Conservation (phyloP, 1,140 invertebrate species). For the Drosophila ananassae region DNA sequence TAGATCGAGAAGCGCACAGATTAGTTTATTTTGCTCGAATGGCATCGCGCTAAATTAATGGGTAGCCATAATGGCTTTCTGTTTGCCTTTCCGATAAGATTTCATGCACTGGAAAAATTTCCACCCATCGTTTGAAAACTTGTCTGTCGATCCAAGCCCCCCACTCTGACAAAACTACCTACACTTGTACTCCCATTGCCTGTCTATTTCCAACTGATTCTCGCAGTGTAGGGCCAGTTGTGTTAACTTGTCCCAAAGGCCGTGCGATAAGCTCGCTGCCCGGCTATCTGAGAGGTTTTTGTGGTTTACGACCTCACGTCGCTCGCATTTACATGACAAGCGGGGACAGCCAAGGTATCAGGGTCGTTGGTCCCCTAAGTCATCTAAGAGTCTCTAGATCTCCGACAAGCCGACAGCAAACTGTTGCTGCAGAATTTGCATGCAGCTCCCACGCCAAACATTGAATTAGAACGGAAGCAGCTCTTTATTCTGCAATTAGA, state of each 20-base stretch:
- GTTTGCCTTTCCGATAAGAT: conserved; percentile 58
- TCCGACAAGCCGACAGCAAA: conserved; percentile 12
- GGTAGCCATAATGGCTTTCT: conserved; percentile 50
- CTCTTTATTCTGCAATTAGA: conserved; percentile 63
- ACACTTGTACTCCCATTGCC: too few relatives aligned
- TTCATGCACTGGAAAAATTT: not conserved
- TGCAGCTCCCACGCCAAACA: conserved; percentile 45
- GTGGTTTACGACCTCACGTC: conserved; percentile 59
- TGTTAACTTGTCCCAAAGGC: conserved; percentile 30
- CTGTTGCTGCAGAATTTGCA: conserved; percentile 42
- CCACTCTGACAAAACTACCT: too few relatives aligned
- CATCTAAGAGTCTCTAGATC: conserved; percentile 3
- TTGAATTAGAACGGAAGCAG: conserved; percentile 48
- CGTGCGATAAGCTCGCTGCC: conserved; percentile 20
- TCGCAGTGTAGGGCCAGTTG: not conserved
- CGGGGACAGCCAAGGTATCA: conserved; percentile 22
- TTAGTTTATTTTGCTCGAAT: conserved; percentile 43
- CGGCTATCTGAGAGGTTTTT: conserved; percentile 14
- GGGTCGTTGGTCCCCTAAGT: conserved; percentile 58
- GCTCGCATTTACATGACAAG: conserved; percentile 60
- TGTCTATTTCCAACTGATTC: not conserved
- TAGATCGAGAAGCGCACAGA: conserved; percentile 18
- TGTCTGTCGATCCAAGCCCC: too few relatives aligned
- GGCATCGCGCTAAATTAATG: conserved; percentile 38
- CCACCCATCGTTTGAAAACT: not conserved